phyloP scores from a whole-genome alignment of 2,888 invertebrate genomes.

The Chalcosyrphus nemorum region DNA sequence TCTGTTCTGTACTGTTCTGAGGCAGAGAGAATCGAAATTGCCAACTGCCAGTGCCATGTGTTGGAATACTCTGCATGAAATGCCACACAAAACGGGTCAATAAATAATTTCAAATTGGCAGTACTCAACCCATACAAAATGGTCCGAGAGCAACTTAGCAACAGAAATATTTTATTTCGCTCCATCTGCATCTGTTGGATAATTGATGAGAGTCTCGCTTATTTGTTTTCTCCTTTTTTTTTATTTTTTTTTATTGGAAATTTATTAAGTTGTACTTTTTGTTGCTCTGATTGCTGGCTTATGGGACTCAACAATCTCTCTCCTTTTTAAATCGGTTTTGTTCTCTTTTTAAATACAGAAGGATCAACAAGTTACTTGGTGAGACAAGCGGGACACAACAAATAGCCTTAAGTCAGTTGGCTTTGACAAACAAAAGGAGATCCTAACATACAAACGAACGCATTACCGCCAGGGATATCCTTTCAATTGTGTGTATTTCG shows the following conservation, averaged over 20 bases:
- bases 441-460: slow-evolving; percentile 26
- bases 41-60: slow-evolving; percentile 46
- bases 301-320: slow-evolving; percentile 28
- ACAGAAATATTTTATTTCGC: slow-evolving; percentile 61
- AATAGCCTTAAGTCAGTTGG: slow-evolving; percentile 48
- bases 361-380: slow-evolving; percentile 68
- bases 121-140: slow-evolving; percentile 14
- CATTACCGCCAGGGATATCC: slow-evolving; percentile 33
- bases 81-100: slow-evolving; percentile 46
- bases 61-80: slow-evolving; percentile 11
- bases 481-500: slow-evolving; percentile 27
- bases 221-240: slow-evolving; percentile 39
- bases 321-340: slow-evolving; percentile 19
- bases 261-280: slow-evolving; percentile 57
- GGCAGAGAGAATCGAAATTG: slow-evolving; percentile 30
- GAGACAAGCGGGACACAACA: slow-evolving; percentile 55
- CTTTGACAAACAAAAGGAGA: slow-evolving; percentile 39
- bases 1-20: no score
- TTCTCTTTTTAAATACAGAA: no score
- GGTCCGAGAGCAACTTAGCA: slow-evolving; percentile 41
- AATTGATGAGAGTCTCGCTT: slow-evolving; percentile 59
- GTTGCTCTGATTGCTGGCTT: slow-evolving; percentile 55
- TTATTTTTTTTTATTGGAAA: slow-evolving; percentile 29
- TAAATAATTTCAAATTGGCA: slow-evolving; percentile 66
- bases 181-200: slow-evolving; percentile 66